Base-by-base conservation (phyloP, 2,797 vertebrate genomes). In the Hydrolagus colliei region DNA sequence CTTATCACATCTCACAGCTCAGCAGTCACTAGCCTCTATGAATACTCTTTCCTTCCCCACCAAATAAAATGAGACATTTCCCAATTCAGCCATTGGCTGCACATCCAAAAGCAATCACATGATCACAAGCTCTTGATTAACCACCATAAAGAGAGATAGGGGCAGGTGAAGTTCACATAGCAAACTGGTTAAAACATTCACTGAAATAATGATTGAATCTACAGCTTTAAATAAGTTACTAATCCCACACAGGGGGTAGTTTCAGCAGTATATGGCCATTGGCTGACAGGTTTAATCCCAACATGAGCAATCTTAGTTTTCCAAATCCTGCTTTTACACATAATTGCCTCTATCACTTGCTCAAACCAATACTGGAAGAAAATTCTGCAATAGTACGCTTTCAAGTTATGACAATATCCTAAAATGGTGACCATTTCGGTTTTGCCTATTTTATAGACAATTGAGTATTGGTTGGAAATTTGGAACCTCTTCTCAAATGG, bases 311-410 rank as follows among this genome's bases (percentile, higher is more conserved):
- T 27, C 68, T 16, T 10, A 84, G 62, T n/a, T 65, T 79, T 65
- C 52, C 61, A 79, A 63, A 22, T 84, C 79, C 35, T 1, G 11
- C 52, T 84, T 82, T 84, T 16, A 35, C 35, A 68, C 79, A 20
- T 84, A 71, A 84, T 84, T 84, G 52, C 14, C 10, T 68, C 10
- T 82, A 82, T 63, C n/a, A 9, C 18, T 68, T 35, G 71, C 61
- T 65, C 67, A 73, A 73, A 84, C 65, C 79, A 84, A 84, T 84
- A 84, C 65, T 84, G 67, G 35, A 84, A n/a, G 16, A 84, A 84
- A 84, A 52, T 52, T 68, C 16, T 32, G 52, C 32, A 84, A 68
- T 84, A 84, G 71, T 82, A 82, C 14, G 41, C 67, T 68, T 84
- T 71, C 35, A 84, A 41, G 14, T 84, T 84, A 10, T 52, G 9